phyloP scores from a whole-genome alignment of 2,888 invertebrate genomes.

The Dolomedes plantarius region DNA sequence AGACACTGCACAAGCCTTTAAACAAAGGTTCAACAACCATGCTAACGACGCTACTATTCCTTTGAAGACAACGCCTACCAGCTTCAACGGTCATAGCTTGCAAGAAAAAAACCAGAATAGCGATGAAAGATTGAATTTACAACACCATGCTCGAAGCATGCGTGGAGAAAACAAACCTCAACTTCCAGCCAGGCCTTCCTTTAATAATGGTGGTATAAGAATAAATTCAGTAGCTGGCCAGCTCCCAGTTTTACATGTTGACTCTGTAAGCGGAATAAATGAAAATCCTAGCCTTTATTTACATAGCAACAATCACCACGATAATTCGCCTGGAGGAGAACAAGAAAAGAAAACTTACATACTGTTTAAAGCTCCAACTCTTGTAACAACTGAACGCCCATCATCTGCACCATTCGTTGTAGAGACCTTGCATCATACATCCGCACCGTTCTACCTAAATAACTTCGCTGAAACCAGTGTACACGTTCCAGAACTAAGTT shows the following conservation, averaged over 20 bases:
- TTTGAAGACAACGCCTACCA: neutral
- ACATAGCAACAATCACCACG: neutral
- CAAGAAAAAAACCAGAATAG: neutral
- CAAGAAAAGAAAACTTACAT: slow-evolving; percentile 17
- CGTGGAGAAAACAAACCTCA: neutral
- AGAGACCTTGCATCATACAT: neutral
- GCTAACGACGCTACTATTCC: neutral
- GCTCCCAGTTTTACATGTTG: slow-evolving; percentile 4
- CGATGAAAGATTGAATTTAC: neutral
- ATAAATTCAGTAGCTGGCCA: neutral
- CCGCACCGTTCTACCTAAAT: neutral
- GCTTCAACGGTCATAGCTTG: neutral
- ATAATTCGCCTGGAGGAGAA: neutral
- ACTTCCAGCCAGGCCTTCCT: neutral
- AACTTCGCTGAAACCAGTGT: neutral
- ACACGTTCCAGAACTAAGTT: neutral
- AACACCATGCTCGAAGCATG: neutral
- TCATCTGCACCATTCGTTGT: slow-evolving; percentile 23
- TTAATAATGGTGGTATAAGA: neutral
- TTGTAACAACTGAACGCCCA: slow-evolving; percentile 31
- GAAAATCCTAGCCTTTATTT: neutral
- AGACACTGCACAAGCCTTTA: neutral
- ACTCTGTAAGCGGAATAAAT: neutral
- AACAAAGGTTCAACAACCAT: neutral
- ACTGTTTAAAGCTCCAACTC: slow-evolving; percentile 17